Conservation (phyloP, 1,140 invertebrate species). For the Samia ricini region DNA sequence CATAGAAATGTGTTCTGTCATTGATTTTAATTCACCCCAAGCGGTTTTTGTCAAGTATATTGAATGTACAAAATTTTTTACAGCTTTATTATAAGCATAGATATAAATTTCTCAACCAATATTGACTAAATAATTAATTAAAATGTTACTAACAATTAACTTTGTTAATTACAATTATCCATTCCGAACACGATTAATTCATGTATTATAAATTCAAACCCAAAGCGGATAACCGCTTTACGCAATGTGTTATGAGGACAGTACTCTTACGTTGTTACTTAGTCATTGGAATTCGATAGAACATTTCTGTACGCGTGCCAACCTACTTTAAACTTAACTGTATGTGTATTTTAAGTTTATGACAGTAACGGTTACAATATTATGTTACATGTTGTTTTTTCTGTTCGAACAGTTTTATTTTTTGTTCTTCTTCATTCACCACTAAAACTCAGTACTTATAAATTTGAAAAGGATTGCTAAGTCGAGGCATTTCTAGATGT, state of each 20-base stretch:
- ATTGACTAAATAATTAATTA: too few relatives aligned
- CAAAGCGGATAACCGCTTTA: slow-evolving; percentile 16
- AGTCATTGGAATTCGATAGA: slow-evolving; percentile 18
- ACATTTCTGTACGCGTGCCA: neutral
- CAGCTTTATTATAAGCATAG: too few relatives aligned
- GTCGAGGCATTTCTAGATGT: too few relatives aligned
- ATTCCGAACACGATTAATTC: neutral
- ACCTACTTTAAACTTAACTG: slow-evolving; percentile 15
- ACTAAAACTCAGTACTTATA: too few relatives aligned
- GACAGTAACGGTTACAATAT: neutral
- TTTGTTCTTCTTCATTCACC: neutral
- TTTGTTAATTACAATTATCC: neutral
- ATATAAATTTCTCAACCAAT: too few relatives aligned
- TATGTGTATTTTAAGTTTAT: slow-evolving; percentile 8
- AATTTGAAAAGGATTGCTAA: too few relatives aligned
- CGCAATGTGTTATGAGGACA: slow-evolving; percentile 14
- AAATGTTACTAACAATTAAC: neutral
- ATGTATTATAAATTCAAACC: neutral
- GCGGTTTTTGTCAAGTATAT: too few relatives aligned
- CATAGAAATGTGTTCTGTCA: too few relatives aligned
- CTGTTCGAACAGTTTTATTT: neutral
- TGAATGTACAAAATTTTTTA: too few relatives aligned
- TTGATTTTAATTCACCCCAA: too few relatives aligned
- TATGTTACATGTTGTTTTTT: neutral
- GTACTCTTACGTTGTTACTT: neutral